Evolutionary conservation across 2,113 vertebrate species (phyloP).

Genomic region (Anarrhichthys ocellatus): DNA sequence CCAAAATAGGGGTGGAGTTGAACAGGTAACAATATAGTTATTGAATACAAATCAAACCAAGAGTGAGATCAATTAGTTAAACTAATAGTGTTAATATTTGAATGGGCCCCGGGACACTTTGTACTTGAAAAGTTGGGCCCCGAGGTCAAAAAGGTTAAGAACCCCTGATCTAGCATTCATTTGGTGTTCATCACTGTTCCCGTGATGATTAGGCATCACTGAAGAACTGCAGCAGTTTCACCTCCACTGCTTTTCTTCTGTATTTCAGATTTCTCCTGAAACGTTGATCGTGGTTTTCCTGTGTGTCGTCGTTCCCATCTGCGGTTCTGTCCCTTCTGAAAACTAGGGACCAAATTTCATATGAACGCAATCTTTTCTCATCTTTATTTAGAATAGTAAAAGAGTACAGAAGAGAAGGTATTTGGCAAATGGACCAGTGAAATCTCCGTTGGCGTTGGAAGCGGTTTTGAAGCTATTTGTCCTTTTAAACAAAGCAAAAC

Average conservation of each 20-base stretch:
- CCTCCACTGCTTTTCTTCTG: not conserved
- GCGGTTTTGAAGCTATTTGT: conserved; percentile 12
- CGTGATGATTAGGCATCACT: not conserved
- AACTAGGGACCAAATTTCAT: not conserved
- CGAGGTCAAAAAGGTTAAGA: no score
- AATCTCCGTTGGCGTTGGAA: conserved; percentile 65
- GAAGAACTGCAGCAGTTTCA: not conserved
- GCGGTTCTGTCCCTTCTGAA: not conserved
- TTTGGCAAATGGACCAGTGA: conserved; percentile 52
- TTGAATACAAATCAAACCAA: no score
- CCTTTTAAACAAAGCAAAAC: conserved; percentile 6
- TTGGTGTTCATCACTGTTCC: not conserved
- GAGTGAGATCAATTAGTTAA: no score
- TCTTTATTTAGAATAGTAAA: conserved; percentile 68
- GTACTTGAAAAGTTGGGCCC: no score
- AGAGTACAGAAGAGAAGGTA: conserved; percentile 21
- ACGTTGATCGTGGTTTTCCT: not conserved
- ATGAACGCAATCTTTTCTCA: conserved; percentile 47
- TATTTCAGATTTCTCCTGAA: no score
- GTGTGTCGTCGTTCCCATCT: not conserved
- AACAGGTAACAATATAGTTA: no score
- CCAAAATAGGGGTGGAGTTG: no score
- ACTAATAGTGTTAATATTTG: no score
- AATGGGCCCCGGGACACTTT: no score
- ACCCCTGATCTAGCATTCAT: not conserved